These are phyloP conservation scores for Drosophila yooni DNA, from an alignment of 2,888 invertebrate species.

Conservation along the genomic window DNA sequence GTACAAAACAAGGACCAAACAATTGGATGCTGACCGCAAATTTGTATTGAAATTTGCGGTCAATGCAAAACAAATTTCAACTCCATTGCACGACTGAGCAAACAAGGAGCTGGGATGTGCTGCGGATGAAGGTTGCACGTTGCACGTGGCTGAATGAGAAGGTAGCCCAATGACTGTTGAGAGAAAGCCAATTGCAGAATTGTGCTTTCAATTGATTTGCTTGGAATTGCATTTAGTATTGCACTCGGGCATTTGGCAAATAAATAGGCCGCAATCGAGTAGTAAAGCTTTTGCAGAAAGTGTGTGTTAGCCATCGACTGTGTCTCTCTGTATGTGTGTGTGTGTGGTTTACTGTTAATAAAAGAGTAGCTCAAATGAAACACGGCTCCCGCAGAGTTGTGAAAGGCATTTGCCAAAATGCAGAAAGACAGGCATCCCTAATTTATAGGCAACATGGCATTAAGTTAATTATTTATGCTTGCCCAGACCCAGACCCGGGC, in stretches of 20 bases:
- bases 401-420: constrained; percentile 60
- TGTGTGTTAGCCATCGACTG: neutral
- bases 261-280: constrained; percentile 48
- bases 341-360: constrained; percentile 56
- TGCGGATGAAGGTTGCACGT: neutral
- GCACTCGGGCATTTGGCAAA: constrained; percentile 45
- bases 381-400: constrained; percentile 12
- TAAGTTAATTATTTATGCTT: constrained; percentile 78
- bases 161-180: constrained; percentile 24
- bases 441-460: constrained; percentile 79
- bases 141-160: neutral
- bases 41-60: constrained; percentile 78
- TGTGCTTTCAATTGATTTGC: constrained; percentile 79
- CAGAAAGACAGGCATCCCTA: constrained; percentile 63
- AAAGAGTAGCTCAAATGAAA: constrained; percentile 52
- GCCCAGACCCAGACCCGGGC: constrained; percentile 52
- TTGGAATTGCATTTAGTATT: constrained; percentile 73
- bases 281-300: constrained; percentile 4
- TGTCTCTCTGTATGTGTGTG: neutral
- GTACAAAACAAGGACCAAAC: neutral
- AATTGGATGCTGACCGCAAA: constrained; percentile 70
- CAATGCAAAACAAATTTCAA: constrained; percentile 77
- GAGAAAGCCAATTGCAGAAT: constrained; percentile 69
- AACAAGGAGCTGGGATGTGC: constrained; percentile 34
- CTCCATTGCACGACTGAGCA: constrained; percentile 61